Conservation (phyloP, 2,888 invertebrate species). For the Harpalus rufipes region DNA sequence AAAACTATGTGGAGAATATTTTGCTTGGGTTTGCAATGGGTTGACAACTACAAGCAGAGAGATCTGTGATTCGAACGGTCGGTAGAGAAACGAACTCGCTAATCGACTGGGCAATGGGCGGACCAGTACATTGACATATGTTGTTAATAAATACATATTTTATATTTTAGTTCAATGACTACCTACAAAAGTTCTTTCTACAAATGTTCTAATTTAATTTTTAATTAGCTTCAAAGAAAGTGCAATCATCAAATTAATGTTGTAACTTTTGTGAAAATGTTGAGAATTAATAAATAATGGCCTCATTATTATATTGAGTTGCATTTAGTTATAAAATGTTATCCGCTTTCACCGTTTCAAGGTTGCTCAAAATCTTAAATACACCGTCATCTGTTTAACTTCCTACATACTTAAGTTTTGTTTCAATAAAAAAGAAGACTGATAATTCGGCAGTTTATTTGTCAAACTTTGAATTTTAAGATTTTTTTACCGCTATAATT, state of each 20-base stretch:
- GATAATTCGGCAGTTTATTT: too few species aligned
- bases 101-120: neutral
- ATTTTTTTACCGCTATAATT: too few species aligned
- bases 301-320: constrained; percentile 35
- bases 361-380: constrained; percentile 2
- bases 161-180: constrained; percentile 19
- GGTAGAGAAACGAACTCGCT: neutral
- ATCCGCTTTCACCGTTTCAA: constrained; percentile 29
- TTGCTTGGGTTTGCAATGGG: too few species aligned
- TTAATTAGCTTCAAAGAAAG: constrained; percentile 23
- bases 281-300: constrained; percentile 26
- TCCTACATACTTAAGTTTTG: neutral
- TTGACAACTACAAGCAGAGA: constrained; percentile 7
- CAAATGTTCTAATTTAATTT: neutral
- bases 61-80: constrained; percentile 6
- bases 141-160: neutral
- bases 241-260: constrained; percentile 17
- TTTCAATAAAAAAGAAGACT: too few species aligned
- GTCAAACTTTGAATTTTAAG: too few species aligned
- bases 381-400: neutral
- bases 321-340: constrained; percentile 21
- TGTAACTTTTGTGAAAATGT: constrained; percentile 12
- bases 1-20: too few species aligned
- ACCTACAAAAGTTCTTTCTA: neutral
- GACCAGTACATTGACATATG: constrained; percentile 13